Base-by-base conservation (phyloP, 2,113 vertebrate species). In the Zingel zingel region DNA sequence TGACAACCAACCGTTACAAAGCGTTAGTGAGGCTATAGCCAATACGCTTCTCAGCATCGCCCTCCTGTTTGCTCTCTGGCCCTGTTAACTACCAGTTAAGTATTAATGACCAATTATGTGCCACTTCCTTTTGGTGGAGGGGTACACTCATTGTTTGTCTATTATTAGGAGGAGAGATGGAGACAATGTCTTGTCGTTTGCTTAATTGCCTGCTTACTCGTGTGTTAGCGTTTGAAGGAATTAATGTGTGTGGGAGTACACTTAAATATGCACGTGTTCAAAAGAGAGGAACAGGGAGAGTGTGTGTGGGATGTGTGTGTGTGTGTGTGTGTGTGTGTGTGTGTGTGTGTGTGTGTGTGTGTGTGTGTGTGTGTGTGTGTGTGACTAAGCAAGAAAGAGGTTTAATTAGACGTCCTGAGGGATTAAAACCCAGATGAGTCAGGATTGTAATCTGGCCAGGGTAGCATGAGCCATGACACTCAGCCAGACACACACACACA, bases 351-450 rank as follows among this genome's bases (percentile, higher is more conserved):
- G n/a, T 45, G 56, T 79, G 82, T 57, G 7, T 50, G 33, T 23
- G 64, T 61, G 7, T 25, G 50, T 11, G 59, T 36, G 13, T 61
- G 56, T 69, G 54, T 69, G 47, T 82, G 76, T 82, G 76, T 74
- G 54, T 81, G 81, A 85, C 79, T 66, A 62, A 73, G 81, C 86
- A 87, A 90, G 82, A 84, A 81, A 72, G 77, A 84, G 81, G 86
- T 94, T 93, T 94, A 94, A 96, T 96, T 96, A 94, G 90, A 92
- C 91, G 85, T 93, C 89, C 90, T 45, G 50, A 71, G 86, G 93
- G 94, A 94, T 94, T 94, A 92, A 81, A 88, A 84, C 83, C 78
- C 79, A 88, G 92, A 92, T 91, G 92, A 94, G 78, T 90, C 85
- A 83, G 87, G 91, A 93, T 91, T 91, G 88, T 94, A 92, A 94